A percentile compares a stretch with the other conserved stretches of the same genome.
These are phyloP conservation scores for Elysia crispata DNA, from an alignment of 2,888 invertebrate species.

Conservation along the genomic window DNA sequence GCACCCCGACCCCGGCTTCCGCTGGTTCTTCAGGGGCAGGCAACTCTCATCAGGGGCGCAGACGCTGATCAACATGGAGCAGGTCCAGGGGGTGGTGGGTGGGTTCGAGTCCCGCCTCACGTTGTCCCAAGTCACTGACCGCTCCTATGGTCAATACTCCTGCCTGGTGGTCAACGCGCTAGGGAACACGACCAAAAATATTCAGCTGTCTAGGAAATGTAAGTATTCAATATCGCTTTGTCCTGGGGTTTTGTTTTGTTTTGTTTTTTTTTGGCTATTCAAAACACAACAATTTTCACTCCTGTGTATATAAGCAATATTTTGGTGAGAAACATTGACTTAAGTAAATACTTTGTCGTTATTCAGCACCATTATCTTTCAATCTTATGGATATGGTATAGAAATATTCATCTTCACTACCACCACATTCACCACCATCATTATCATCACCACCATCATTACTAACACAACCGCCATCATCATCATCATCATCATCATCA, in stretches of 20 bases:
- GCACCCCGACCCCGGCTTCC: constrained; percentile 60
- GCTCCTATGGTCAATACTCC: constrained; percentile 61
- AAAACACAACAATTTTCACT: too few relatives aligned
- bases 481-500: too few relatives aligned
- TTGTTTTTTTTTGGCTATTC: constrained; percentile 11
- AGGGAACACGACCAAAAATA: constrained; percentile 55
- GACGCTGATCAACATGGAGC: constrained; percentile 19
- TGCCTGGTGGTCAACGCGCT: constrained; percentile 61
- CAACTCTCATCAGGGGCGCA: constrained; percentile 30
- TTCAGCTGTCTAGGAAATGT: constrained; percentile 63
- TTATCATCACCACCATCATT: too few relatives aligned
- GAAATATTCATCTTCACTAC: too few relatives aligned
- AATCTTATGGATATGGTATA: too few relatives aligned
- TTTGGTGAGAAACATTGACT: too few relatives aligned
- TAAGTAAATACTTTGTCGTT: too few relatives aligned
- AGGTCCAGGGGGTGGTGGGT: constrained; percentile 30
- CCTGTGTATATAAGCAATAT: too few relatives aligned
- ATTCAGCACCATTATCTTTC: too few relatives aligned
- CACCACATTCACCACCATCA: too few relatives aligned
- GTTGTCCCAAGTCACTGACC: constrained; percentile 46
- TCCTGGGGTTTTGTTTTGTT: too few relatives aligned
- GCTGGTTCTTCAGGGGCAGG: constrained; percentile 59
- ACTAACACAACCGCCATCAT: too few relatives aligned
- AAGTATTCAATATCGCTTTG: constrained; percentile 43
- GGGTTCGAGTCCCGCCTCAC: constrained; percentile 47